These are phyloP conservation scores for Entomobrya proxima DNA, from an alignment of 2,888 invertebrate species.

Conservation along the genomic window DNA sequence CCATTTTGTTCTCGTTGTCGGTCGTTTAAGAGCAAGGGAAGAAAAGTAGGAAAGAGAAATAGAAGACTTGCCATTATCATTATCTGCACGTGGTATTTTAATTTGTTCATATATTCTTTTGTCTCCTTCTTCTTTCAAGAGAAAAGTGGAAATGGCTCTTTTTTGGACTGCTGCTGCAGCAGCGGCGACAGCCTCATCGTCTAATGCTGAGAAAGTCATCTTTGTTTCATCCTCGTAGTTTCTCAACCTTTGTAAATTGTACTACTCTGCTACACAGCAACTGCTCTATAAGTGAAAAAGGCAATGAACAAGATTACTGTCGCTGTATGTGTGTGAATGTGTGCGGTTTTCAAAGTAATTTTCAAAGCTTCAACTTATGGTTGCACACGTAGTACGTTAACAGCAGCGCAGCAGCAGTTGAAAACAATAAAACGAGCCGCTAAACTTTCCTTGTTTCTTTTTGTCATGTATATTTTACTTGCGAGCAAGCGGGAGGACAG, in stretches of 20 bases:
- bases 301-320: constrained; percentile 61
- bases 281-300: constrained; percentile 50
- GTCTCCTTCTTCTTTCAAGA: constrained; percentile 33
- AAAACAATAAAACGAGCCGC: constrained; percentile 52
- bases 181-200: background rate
- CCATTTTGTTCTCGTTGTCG: constrained; percentile 1
- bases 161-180: constrained; percentile 1
- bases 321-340: background rate
- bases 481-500: background rate
- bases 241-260: background rate
- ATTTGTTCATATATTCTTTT: constrained; percentile 70
- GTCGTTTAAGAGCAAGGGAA: background rate
- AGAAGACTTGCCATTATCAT: constrained; percentile 71
- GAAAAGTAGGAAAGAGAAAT: constrained; percentile 11
- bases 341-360: constrained; percentile 59
- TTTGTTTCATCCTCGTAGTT: background rate
- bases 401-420: constrained; percentile 41
- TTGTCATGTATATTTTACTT: constrained; percentile 10
- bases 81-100: constrained; percentile 74
- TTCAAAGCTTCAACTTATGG: constrained; percentile 47
- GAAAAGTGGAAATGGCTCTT: constrained; percentile 45
- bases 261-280: background rate
- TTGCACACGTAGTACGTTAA: constrained; percentile 23
- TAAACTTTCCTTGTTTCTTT: constrained; percentile 44
- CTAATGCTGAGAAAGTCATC: background rate